These are phyloP conservation scores for Styela clava DNA, from an alignment of 23 tunicate species.

Conservation along the genomic window DNA sequence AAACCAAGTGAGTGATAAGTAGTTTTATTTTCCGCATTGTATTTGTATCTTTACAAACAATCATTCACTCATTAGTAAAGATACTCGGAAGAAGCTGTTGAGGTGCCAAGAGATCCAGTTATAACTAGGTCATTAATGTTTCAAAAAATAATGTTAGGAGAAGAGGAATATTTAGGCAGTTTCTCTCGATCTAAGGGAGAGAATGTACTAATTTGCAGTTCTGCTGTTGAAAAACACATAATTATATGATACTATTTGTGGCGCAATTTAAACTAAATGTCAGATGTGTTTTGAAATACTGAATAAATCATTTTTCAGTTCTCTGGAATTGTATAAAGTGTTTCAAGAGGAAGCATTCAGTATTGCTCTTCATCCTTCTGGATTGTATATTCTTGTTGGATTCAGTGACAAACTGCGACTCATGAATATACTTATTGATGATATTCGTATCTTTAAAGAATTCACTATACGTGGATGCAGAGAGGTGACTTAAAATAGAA, in stretches of 20 bases:
- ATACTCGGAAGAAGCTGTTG: no score
- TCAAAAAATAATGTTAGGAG: no score
- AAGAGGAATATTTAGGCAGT: no score
- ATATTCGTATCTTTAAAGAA: conserved; percentile 92
- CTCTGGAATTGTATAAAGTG: conserved; percentile 80
- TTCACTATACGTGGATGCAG: conserved; percentile 93
- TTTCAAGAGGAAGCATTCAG: conserved; percentile 97
- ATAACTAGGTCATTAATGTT: no score
- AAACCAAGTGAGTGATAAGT: conserved; percentile 81
- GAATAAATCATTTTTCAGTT: conserved; percentile 15
- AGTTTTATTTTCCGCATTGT: no score
- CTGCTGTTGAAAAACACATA: no score
- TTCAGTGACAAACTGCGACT: conserved; percentile 96
- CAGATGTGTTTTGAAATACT: neutral
- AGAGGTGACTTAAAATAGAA: conserved; percentile 62
- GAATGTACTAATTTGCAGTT: no score
- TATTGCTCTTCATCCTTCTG: conserved; percentile 95
- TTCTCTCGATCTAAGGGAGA: no score
- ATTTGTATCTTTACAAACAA: no score
- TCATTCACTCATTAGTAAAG: no score
- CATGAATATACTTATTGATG: conserved; percentile 98
- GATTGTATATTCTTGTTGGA: conserved; percentile 93
- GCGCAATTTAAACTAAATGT: neutral
- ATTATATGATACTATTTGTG: neutral
- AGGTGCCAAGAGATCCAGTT: no score